phyloP scores from a whole-genome alignment of 2,113 vertebrate species.

The Ceyx melanurus region DNA sequence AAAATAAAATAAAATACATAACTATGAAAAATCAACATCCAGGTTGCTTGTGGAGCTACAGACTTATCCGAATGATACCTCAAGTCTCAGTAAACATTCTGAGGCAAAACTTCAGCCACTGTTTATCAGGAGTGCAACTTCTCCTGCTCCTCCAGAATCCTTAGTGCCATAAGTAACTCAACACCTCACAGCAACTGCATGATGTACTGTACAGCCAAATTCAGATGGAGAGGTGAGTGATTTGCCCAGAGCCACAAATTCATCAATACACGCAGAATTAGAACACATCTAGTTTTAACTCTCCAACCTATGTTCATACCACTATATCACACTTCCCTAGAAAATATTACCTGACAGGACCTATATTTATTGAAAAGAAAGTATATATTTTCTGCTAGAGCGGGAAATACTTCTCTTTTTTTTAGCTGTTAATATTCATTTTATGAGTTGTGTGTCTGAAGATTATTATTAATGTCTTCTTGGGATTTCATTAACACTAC shows the following conservation, averaged over 20 bases:
- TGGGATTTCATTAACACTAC: slow-evolving; percentile 68
- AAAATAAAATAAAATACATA: not conserved
- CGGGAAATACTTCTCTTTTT: slow-evolving; percentile 48
- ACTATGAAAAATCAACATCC: not conserved
- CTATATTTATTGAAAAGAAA: slow-evolving; percentile 28
- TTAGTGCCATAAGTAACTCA: not conserved
- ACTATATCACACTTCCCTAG: not conserved
- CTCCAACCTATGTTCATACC: not conserved
- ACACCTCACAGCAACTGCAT: not conserved
- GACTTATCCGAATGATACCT: fast-evolving
- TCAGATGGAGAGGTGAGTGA: not conserved
- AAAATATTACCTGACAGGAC: not conserved
- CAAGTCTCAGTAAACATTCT: not conserved
- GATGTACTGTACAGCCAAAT: not conserved
- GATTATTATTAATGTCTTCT: slow-evolving; percentile 63
- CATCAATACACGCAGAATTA: not conserved
- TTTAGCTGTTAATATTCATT: slow-evolving; percentile 54
- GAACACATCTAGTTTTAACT: not conserved
- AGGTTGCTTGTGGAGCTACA: not conserved
- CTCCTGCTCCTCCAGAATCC: not conserved
- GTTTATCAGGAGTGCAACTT: not conserved
- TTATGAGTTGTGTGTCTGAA: slow-evolving; percentile 47
- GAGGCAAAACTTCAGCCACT: not conserved
- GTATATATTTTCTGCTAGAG: slow-evolving; percentile 34
- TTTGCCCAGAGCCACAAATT: not conserved